Evolutionary conservation across 2,797 vertebrate genomes (phyloP).

Genomic region (Microctenopoma lineatum): DNA sequence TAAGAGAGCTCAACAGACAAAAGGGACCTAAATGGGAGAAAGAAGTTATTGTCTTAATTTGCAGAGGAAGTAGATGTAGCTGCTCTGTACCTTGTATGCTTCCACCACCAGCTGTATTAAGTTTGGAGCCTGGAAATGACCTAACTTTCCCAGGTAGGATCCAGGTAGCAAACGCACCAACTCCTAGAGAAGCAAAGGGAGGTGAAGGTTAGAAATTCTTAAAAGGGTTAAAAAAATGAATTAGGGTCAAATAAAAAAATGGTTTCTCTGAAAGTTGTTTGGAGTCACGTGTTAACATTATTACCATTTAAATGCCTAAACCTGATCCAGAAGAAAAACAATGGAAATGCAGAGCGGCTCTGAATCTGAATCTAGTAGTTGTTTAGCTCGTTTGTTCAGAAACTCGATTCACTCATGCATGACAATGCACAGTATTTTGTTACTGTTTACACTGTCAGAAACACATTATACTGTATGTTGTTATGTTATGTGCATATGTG

Average conservation of each 20-base stretch:
- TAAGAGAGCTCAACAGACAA: neutral
- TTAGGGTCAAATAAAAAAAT: too few species aligned
- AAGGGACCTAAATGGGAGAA: neutral
- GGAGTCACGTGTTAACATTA: neutral
- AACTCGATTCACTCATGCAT: neutral
- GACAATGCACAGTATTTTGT: neutral
- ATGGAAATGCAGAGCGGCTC: neutral
- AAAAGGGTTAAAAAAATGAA: too few species aligned
- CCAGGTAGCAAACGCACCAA: slow-evolving; percentile 91
- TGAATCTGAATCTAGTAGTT: neutral
- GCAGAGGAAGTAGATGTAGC: neutral
- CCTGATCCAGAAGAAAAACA: neutral
- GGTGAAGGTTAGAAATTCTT: neutral
- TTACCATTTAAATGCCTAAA: too few species aligned
- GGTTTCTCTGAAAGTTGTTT: too few species aligned
- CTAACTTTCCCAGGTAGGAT: slow-evolving; percentile 89
- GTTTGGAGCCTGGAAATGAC: slow-evolving; percentile 90
- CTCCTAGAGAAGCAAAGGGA: slow-evolving; percentile 77
- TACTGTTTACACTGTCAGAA: neutral
- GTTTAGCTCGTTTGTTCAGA: neutral
- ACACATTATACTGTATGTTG: neutral
- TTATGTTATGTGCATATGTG: slow-evolving; percentile 7
- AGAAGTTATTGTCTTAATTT: neutral
- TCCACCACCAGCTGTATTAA: slow-evolving; percentile 94
- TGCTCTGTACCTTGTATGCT: slow-evolving; percentile 91